Evolutionary conservation across 2,888 invertebrate species (phyloP).

Genomic region (Hyppa rectilinea): DNA sequence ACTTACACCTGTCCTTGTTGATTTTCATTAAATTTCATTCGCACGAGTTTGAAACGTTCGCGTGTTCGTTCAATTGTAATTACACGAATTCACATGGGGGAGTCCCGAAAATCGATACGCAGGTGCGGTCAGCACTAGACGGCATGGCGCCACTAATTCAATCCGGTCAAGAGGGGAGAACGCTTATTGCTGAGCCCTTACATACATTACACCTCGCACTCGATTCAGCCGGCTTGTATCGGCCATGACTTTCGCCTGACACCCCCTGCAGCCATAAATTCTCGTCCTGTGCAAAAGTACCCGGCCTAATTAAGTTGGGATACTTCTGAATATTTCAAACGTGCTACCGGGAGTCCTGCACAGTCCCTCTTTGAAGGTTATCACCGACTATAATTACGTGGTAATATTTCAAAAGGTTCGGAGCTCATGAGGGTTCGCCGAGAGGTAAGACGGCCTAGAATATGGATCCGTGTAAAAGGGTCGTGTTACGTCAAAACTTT

Average conservation of each 20-base stretch:
- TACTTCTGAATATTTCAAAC: slow-evolving; percentile 83
- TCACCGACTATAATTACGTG: slow-evolving; percentile 73
- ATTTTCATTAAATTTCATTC: slow-evolving; percentile 60
- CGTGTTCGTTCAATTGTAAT: slow-evolving; percentile 62
- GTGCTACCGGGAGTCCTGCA: slow-evolving; percentile 62
- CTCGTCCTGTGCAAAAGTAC: slow-evolving; percentile 77
- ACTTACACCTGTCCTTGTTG: slow-evolving; percentile 54
- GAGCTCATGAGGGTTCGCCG: slow-evolving; percentile 41
- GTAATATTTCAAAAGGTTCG: slow-evolving; percentile 74
- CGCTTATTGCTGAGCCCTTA: slow-evolving; percentile 78
- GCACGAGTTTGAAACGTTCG: slow-evolving; percentile 59
- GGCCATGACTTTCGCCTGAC: slow-evolving; percentile 79
- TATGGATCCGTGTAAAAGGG: slow-evolving; percentile 54
- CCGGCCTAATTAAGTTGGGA: slow-evolving; percentile 83
- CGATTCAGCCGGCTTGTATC: slow-evolving; percentile 74
- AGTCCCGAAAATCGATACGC: slow-evolving; percentile 65
- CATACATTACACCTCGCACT: slow-evolving; percentile 81
- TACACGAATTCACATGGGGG: slow-evolving; percentile 64
- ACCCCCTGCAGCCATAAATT: slow-evolving; percentile 79
- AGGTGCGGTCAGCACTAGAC: slow-evolving; percentile 79
- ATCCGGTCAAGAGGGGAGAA: slow-evolving; percentile 82
- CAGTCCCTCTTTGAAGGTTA: slow-evolving; percentile 72
- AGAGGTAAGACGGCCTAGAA: slow-evolving; percentile 47
- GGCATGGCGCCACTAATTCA: slow-evolving; percentile 82
- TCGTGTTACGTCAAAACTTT: slow-evolving; percentile 60